Conservation (phyloP, 2,113 vertebrate species). For the Elgaria multicarinata region DNA sequence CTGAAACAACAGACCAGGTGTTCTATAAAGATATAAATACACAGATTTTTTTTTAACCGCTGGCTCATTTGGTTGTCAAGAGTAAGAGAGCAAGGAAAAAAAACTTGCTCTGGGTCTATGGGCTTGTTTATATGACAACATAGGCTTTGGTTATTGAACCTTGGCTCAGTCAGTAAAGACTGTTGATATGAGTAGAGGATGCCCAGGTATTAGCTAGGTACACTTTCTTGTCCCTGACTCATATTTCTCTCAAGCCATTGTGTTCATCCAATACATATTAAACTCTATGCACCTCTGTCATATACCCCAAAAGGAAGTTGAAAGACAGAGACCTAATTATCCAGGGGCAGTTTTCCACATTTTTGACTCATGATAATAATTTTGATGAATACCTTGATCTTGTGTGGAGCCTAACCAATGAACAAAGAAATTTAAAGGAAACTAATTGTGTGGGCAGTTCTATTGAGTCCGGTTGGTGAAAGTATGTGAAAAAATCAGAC, state of each 20-base stretch:
- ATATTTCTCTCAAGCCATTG: neutral
- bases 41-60: neutral
- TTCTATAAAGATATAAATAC: neutral
- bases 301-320: neutral
- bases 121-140: neutral
- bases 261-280: too few species aligned
- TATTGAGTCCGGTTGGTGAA: too few species aligned
- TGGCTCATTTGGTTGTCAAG: neutral
- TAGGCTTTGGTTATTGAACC: neutral
- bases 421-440: neutral
- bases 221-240: neutral
- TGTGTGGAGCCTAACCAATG: neutral
- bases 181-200: neutral
- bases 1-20: accelerated
- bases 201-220: neutral
- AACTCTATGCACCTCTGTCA: neutral
- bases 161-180: neutral
- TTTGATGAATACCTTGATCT: neutral
- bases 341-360: neutral
- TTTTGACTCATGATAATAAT: neutral
- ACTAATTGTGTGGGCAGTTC: too few species aligned
- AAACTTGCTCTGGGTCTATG: neutral
- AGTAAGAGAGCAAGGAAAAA: neutral
- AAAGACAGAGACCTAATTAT: neutral
- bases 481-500: too few species aligned